phyloP scores from a whole-genome alignment of 2,113 vertebrate species.

The Oreochromis tanganicae region DNA sequence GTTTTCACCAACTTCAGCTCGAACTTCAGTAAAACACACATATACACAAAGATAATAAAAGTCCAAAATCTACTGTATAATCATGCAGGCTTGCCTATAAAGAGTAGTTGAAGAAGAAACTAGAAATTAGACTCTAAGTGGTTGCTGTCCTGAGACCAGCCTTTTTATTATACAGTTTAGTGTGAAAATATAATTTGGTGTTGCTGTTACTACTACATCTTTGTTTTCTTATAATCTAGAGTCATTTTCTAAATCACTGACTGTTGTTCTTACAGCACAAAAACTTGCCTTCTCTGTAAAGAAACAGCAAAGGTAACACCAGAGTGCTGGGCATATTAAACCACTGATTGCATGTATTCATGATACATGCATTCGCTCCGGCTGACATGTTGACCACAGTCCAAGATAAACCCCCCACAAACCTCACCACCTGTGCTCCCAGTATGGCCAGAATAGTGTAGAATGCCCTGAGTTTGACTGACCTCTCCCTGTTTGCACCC shows the following conservation, averaged over 20 bases:
- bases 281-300: neutral
- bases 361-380: rapidly evolving
- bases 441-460: neutral
- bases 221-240: neutral
- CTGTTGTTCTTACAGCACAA: neutral
- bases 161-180: neutral
- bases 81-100: too few relatives aligned
- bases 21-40: too few relatives aligned
- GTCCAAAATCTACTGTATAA: too few relatives aligned
- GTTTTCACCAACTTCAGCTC: too few relatives aligned
- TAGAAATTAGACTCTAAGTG: neutral
- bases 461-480: neutral
- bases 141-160: neutral
- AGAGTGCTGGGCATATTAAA: neutral
- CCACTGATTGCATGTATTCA: rapidly evolving
- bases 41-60: too few relatives aligned
- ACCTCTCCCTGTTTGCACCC: neutral
- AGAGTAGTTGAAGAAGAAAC: neutral
- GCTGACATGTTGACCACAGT: rapidly evolving
- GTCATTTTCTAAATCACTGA: neutral
- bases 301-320: constrained; percentile 18
- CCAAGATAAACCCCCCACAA: neutral
- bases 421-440: neutral
- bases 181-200: too few relatives aligned
- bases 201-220: too few relatives aligned